Conservation (phyloP, 2,113 vertebrate genomes). For the Ammospiza nelsoni region DNA sequence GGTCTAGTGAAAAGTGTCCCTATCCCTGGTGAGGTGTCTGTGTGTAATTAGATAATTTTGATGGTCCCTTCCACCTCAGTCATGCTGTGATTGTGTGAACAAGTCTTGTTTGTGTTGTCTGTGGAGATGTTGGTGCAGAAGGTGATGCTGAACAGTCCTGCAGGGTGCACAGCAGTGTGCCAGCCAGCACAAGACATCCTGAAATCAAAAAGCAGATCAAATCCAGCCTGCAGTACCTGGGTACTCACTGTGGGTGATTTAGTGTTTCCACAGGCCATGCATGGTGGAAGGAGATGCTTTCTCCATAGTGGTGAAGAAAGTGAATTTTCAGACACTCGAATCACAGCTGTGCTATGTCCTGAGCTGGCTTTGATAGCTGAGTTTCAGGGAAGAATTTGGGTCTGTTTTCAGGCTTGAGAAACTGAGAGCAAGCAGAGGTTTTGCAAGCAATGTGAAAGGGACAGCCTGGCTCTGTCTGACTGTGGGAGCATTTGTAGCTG, state of each 20-base stretch:
- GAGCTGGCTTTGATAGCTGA: background rate
- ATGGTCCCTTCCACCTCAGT: background rate
- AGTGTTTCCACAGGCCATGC: background rate
- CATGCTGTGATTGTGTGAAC: background rate
- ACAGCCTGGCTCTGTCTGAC: background rate
- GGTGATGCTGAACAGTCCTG: background rate
- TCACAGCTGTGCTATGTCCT: background rate
- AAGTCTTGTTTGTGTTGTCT: background rate
- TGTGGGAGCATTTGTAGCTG: background rate
- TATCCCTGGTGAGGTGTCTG: background rate
- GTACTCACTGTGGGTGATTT: background rate
- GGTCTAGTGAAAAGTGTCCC: background rate
- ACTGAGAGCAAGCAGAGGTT: background rate
- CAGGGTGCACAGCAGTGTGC: fast-evolving
- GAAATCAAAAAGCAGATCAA: background rate
- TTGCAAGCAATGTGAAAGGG: background rate
- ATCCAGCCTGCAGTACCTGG: background rate
- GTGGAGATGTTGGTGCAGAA: background rate
- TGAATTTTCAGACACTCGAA: background rate
- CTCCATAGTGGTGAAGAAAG: background rate
- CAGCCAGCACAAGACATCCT: background rate
- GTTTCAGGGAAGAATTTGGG: background rate
- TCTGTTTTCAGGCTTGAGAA: background rate
- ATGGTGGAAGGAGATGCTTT: background rate
- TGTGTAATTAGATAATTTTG: background rate